Percentiles rank a stretch among this genome's conserved stretches.
Conservation (phyloP, 1,140 invertebrate species). For the Pseudomyrmex sp. region DNA sequence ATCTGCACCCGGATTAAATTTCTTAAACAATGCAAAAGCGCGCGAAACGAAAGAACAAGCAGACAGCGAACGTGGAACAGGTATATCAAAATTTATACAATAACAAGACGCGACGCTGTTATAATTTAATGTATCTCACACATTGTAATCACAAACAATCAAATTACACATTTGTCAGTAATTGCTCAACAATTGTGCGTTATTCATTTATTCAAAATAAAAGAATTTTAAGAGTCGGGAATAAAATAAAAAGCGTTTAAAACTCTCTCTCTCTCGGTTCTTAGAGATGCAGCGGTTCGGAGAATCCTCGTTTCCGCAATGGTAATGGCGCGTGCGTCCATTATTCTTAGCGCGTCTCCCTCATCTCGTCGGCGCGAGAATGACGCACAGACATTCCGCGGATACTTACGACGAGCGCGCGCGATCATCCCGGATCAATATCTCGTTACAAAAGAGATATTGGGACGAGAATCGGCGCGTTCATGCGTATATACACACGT, state of each 20-base stretch:
- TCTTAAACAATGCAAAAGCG: not conserved
- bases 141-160: too few species aligned
- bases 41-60: not conserved
- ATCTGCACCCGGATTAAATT: constrained; percentile 3
- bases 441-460: constrained; percentile 41
- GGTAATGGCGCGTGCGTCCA: constrained; percentile 49
- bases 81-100: not conserved
- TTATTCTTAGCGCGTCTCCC: constrained; percentile 52
- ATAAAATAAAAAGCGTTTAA: constrained; percentile 56
- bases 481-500: not conserved
- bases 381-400: constrained; percentile 39
- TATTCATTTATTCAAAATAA: not conserved
- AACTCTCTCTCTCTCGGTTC: constrained; percentile 29
- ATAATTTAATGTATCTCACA: not conserved
- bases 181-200: too few species aligned
- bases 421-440: constrained; percentile 46
- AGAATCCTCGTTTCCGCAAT: constrained; percentile 49
- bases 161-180: too few species aligned
- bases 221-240: not conserved
- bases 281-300: constrained; percentile 23
- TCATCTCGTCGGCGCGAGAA: constrained; percentile 1
- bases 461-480: not conserved
- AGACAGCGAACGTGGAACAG: not conserved
- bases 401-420: constrained; percentile 36
- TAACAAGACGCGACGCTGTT: not conserved